Base-by-base conservation (phyloP, 2,888 invertebrate genomes). In the Acleris emargana region DNA sequence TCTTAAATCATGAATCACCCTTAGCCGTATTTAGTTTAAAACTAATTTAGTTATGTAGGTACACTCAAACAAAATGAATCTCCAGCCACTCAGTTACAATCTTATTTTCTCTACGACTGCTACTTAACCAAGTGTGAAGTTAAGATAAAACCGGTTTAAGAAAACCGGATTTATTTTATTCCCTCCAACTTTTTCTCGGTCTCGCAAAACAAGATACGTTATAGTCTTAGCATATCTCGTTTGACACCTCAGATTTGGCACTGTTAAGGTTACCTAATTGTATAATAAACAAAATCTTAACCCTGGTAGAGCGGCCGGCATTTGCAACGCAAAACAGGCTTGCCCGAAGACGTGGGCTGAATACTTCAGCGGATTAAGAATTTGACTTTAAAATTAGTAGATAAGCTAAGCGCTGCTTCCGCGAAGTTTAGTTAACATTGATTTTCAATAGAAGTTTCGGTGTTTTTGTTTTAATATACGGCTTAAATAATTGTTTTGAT, bases 301-400 rank as follows among this genome's bases (percentile, higher is more conserved):
- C 38, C 49, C 50, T 17, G 28, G 51, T 49, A 43, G 61, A 66
- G 47, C 57, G 60, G 54, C 50, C 58, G 42, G 42, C 63, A 83
- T 86, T 85, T 82, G 84, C 82, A 82, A 82, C 71, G 76, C 85
- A 84, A 84, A 86, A 72, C 76, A 80, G 79, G 71, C 70, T n/a
- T 71, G 75, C 73, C 67, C 69, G 67, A 43, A 66, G 67, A 64
- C 68, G 60, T 58, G 67, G 50, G 53, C 58, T 58, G 63, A 63
- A 68, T 68, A 68, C 60, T 67, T 86, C 88, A 82, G 82, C 78
- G 80, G 86, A 86, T 80, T 83, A 76, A 79, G 78, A 82, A 90
- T 90, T 89, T 89, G 86, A 89, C 87, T 90, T 90, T 89, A 82
- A 86, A 89, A 90, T 89, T 77, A 83, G 83, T 70, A 80, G 84